These are phyloP conservation scores for Octodon degus DNA, from an alignment of 2,113 vertebrate genomes.

Conservation along the genomic window DNA sequence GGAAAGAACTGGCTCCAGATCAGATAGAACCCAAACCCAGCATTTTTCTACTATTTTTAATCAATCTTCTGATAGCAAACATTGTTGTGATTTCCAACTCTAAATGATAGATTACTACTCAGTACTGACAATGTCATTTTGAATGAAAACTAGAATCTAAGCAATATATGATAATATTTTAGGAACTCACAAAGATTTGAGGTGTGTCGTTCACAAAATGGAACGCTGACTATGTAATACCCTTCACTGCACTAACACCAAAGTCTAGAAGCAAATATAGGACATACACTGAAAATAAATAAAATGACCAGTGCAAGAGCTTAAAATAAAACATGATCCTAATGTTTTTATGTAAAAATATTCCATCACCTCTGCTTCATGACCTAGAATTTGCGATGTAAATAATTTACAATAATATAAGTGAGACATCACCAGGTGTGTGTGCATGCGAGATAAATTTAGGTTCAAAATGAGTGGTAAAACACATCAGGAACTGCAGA, in stretches of 20 bases:
- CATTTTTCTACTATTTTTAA: neutral
- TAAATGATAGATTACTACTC: neutral
- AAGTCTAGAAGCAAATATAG: slow-evolving; percentile 66
- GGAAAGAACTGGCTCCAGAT: neutral
- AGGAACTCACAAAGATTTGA: neutral
- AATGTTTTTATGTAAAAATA: slow-evolving; percentile 78
- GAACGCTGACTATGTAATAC: neutral
- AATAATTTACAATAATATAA: slow-evolving; percentile 81
- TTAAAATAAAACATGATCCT: slow-evolving; percentile 78
- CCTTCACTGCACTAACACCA: neutral
- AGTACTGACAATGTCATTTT: neutral
- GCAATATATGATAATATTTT: neutral
- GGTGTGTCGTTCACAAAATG: neutral
- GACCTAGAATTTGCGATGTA: slow-evolving; percentile 78
- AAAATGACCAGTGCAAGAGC: slow-evolving; percentile 70
- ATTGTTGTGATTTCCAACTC: neutral
- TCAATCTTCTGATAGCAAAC: neutral
- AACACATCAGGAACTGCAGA: neutral
- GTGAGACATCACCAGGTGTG: slow-evolving; percentile 78
- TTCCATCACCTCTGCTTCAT: slow-evolving; percentile 76
- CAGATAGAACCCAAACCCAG: neutral
- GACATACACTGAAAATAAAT: slow-evolving; percentile 72
- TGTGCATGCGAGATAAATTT: slow-evolving; percentile 70
- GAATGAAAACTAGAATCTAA: neutral
- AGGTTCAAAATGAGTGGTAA: slow-evolving; percentile 64